Percentiles rank a stretch among this genome's conserved stretches.
phyloP scores from a whole-genome alignment of 2,888 invertebrate species.

The Noctua janthina region DNA sequence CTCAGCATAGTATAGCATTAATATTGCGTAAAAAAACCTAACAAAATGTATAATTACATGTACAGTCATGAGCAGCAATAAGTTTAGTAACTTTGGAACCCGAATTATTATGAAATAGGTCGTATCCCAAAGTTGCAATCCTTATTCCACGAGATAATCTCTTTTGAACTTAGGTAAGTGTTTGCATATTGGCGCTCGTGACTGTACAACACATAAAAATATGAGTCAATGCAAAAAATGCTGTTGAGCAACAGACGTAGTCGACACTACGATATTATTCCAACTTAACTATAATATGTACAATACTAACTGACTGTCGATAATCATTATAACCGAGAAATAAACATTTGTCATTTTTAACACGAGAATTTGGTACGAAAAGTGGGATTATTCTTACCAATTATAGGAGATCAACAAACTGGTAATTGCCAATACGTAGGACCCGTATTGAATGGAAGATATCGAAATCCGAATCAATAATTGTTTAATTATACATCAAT shows the following conservation, averaged over 20 bases:
- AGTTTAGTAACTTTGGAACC: neutral
- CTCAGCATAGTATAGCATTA: constrained; percentile 42
- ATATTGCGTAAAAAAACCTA: constrained; percentile 56
- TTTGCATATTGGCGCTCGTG: neutral
- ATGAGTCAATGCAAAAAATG: constrained; percentile 62
- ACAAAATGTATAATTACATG: constrained; percentile 53
- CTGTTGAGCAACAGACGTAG: constrained; percentile 68
- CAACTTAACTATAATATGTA: constrained; percentile 55
- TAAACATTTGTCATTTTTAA: constrained; percentile 52
- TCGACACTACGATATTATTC: constrained; percentile 44
- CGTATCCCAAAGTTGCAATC: neutral
- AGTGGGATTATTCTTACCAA: constrained; percentile 58
- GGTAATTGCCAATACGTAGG: constrained; percentile 41
- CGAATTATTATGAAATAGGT: neutral
- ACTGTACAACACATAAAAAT: constrained; percentile 36
- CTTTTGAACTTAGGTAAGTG: neutral
- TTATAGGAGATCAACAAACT: constrained; percentile 58
- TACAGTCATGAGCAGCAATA: constrained; percentile 1
- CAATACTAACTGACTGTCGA: constrained; percentile 42
- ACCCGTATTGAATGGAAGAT: constrained; percentile 43
- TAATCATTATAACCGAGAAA: constrained; percentile 40
- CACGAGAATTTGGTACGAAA: constrained; percentile 58
- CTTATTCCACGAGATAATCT: neutral
- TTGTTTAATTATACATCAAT: constrained; percentile 46
- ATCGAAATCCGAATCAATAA: constrained; percentile 48